Conservation (phyloP, 2,113 vertebrate species). For the Hypocryptadius cinnamomeus region DNA sequence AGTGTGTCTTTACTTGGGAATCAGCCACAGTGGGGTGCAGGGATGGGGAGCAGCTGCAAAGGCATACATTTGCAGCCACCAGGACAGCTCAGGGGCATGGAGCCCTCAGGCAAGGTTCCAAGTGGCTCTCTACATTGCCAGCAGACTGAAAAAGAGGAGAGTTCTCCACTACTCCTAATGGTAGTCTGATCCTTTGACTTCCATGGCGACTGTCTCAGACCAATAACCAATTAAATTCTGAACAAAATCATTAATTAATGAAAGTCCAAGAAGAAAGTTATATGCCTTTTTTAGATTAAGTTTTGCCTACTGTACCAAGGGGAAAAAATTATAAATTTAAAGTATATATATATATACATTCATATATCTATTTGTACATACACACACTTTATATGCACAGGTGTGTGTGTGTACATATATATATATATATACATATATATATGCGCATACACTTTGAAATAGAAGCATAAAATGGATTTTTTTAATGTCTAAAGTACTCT, state of each 20-base stretch:
- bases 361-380: not conserved
- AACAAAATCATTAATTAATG: not conserved
- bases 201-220: not conserved
- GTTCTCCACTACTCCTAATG: not conserved
- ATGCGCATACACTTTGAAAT: not conserved
- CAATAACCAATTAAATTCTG: not conserved
- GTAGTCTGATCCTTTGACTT: not conserved
- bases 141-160: not conserved
- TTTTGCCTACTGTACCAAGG: not conserved
- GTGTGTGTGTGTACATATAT: not conserved
- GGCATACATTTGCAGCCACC: not conserved
- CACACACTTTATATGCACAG: not conserved
- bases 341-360: not conserved
- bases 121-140: rapidly evolving
- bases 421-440: not conserved
- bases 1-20: not conserved
- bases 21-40: not conserved
- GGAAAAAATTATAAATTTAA: not conserved
- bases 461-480: not conserved
- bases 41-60: not conserved
- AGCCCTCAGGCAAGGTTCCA: not conserved
- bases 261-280: not conserved
- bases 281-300: not conserved
- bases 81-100: not conserved
- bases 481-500: not conserved